phyloP scores from a whole-genome alignment of 2,888 invertebrate genomes.

The Desoria tigrina region DNA sequence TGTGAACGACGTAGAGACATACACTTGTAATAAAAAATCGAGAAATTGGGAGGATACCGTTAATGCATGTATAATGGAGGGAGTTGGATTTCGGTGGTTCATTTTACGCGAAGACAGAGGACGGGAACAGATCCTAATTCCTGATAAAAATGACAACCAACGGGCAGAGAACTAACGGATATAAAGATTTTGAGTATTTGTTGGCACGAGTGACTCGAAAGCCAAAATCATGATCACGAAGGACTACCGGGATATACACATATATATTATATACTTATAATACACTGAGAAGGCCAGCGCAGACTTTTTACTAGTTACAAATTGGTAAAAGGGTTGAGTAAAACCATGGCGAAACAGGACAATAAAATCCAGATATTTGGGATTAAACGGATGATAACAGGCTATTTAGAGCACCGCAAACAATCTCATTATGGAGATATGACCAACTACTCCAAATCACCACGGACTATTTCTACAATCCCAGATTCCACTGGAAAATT shows the following conservation, averaged over 20 bases:
- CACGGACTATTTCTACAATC: slow-evolving; percentile 27
- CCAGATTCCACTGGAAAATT: slow-evolving; percentile 16
- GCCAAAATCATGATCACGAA: too few relatives aligned
- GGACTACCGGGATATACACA: too few relatives aligned
- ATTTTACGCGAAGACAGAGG: background rate
- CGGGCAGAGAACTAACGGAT: background rate
- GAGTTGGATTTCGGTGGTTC: slow-evolving; percentile 38
- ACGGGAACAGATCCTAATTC: background rate
- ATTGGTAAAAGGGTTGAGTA: slow-evolving; percentile 28
- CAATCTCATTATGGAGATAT: slow-evolving; percentile 51
- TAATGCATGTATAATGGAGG: slow-evolving; percentile 44
- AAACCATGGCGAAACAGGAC: slow-evolving; percentile 37
- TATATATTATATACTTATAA: too few relatives aligned
- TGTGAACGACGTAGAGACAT: too few relatives aligned
- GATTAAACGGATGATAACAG: slow-evolving; percentile 52
- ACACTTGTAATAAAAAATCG: background rate
- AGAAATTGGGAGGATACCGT: slow-evolving; percentile 15
- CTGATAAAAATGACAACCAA: slow-evolving; percentile 24
- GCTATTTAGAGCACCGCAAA: slow-evolving; percentile 47
- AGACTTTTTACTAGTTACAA: slow-evolving; percentile 12
- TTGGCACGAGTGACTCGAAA: too few relatives aligned
- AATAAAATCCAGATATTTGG: slow-evolving; percentile 50
- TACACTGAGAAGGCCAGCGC: too few relatives aligned
- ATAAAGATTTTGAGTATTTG: too few relatives aligned
- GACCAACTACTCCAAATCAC: slow-evolving; percentile 41